Conservation (phyloP, 2,113 vertebrate species). For the Anseranas semipalmata region DNA sequence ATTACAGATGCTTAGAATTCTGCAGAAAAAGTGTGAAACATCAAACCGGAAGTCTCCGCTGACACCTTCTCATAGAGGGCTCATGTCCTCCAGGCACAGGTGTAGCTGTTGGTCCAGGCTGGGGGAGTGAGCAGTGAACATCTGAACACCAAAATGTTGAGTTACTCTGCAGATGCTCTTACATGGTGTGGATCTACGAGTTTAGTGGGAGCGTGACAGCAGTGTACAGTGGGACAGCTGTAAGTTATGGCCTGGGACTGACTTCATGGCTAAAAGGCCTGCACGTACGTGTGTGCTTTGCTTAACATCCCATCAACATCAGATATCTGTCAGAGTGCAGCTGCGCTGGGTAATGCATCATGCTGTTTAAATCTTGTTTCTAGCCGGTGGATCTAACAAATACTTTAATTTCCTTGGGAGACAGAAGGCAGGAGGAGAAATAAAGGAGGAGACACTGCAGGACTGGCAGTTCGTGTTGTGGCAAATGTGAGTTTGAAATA, state of each 20-base stretch:
- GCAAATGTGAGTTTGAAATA: neutral
- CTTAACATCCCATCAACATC: neutral
- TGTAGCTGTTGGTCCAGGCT: neutral
- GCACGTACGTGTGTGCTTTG: accelerated
- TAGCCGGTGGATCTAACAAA: neutral
- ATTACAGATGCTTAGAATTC: neutral
- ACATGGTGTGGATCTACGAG: accelerated
- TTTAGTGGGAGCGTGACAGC: neutral
- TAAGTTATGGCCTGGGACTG: neutral
- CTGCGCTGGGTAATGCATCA: neutral
- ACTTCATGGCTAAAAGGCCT: neutral
- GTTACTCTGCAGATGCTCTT: neutral
- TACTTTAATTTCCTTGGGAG: neutral
- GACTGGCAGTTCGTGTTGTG: neutral
- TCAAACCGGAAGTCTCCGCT: neutral
- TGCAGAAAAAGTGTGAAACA: neutral
- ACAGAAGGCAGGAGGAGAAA: neutral
- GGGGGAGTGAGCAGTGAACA: neutral
- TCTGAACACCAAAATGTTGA: neutral
- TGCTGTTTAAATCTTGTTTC: neutral
- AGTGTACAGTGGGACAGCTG: too few relatives aligned
- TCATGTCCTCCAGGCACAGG: neutral
- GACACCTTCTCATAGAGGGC: neutral
- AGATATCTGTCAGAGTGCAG: neutral
- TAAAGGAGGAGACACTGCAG: neutral